phyloP scores from a whole-genome alignment of 1,140 invertebrate species.

The Drosophila seguyi region DNA sequence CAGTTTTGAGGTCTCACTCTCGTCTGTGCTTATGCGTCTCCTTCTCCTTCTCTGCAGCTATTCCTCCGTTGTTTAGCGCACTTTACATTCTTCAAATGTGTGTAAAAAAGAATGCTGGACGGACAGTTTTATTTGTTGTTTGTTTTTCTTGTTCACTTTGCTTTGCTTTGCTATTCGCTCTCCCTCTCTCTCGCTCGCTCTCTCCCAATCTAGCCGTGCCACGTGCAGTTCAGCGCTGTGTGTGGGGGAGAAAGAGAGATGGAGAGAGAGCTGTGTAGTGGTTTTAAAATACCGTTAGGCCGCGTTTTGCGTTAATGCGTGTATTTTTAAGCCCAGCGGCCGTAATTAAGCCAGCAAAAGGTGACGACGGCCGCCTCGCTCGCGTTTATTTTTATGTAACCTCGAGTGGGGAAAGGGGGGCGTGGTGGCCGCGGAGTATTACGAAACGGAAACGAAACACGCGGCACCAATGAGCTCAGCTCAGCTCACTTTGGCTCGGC shows the following conservation, averaged over 20 bases:
- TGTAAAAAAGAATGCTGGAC: slow-evolving; percentile 61
- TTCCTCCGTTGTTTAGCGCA: slow-evolving; percentile 55
- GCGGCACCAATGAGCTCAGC: slow-evolving; percentile 73
- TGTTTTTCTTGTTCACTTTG: slow-evolving; percentile 44
- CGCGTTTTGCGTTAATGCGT: slow-evolving; percentile 55
- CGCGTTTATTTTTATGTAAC: slow-evolving; percentile 70
- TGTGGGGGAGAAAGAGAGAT: slow-evolving; percentile 11
- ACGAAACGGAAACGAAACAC: slow-evolving; percentile 80
- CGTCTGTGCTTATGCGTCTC: slow-evolving; percentile 21
- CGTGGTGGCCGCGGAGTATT: slow-evolving; percentile 58
- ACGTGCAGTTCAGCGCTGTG: slow-evolving; percentile 64
- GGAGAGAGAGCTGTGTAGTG: slow-evolving; percentile 6
- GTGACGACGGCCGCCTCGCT: slow-evolving; percentile 34
- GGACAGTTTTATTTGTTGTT: slow-evolving; percentile 62
- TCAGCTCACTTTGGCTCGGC: slow-evolving; percentile 39
- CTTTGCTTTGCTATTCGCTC: slow-evolving; percentile 35
- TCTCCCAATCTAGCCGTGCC: slow-evolving; percentile 56
- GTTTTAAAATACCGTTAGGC: slow-evolving; percentile 66
- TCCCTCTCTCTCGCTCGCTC: slow-evolving; percentile 42
- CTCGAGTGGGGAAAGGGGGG: slow-evolving; percentile 40
- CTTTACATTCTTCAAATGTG: slow-evolving; percentile 63
- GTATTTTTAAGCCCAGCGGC: slow-evolving; percentile 45
- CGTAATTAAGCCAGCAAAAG: slow-evolving; percentile 39
- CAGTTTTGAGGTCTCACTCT: slow-evolving; percentile 78
- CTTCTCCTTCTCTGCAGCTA: slow-evolving; percentile 23